phyloP scores from a whole-genome alignment of 2,113 vertebrate species.

The Galemys pyrenaicus region DNA sequence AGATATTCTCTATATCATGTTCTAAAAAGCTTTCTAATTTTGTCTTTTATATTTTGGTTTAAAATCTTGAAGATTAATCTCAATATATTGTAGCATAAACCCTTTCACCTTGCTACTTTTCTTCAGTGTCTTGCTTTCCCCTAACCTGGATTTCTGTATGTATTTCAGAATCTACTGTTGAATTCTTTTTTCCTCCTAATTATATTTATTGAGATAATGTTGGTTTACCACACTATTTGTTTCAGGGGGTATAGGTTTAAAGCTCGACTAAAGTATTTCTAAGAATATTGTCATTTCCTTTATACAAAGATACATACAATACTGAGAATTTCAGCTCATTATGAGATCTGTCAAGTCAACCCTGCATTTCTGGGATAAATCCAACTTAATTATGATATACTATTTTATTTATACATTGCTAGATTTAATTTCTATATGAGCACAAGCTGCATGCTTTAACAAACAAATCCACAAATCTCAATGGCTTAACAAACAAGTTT shows the following conservation, averaged over 20 bases:
- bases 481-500: neutral
- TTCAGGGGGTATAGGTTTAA: too few relatives aligned
- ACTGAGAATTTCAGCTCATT: neutral
- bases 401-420: neutral
- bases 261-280: neutral
- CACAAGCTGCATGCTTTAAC: neutral
- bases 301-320: neutral
- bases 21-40: neutral
- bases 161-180: neutral
- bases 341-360: neutral
- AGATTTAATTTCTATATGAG: neutral
- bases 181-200: neutral
- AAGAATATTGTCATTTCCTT: neutral
- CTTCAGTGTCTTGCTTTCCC: neutral
- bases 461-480: neutral
- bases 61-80: neutral
- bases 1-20: neutral
- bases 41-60: neutral
- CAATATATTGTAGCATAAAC: neutral
- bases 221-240: too few relatives aligned
- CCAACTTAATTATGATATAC: neutral
- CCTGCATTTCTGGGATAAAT: neutral
- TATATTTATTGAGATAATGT: too few relatives aligned
- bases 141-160: neutral
- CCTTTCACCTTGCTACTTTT: neutral